A percentile compares a stretch with the other conserved stretches of the same genome.
Evolutionary conservation across 2,888 invertebrate species (phyloP).

Genomic region (Dolichomitus sp.): DNA sequence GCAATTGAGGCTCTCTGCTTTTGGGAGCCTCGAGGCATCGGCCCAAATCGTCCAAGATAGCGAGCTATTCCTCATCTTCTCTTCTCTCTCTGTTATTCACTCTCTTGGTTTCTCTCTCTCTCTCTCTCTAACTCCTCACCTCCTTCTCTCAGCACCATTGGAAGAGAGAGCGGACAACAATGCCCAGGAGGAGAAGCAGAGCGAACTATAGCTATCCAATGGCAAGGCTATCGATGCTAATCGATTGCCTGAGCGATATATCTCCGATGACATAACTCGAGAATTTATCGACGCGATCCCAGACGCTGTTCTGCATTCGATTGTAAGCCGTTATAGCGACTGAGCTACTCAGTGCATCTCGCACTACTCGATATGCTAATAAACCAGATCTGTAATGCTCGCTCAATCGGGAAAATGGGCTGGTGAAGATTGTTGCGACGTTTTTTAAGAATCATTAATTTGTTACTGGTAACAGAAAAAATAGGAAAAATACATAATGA

Average conservation of each 20-base stretch:
- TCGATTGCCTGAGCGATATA: constrained; percentile 80
- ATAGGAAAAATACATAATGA: no score
- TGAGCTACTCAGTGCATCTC: constrained; percentile 15
- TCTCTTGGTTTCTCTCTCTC: neutral
- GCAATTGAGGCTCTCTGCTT: constrained; percentile 47
- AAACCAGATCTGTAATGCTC: constrained; percentile 57
- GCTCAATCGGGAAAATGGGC: neutral
- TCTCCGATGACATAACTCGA: constrained; percentile 81
- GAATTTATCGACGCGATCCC: constrained; percentile 81
- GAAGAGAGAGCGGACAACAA: constrained; percentile 57
- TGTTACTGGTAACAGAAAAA: neutral
- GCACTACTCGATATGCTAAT: constrained; percentile 77
- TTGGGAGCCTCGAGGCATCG: constrained; percentile 44
- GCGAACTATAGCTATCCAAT: constrained; percentile 68
- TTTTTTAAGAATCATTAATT: neutral
- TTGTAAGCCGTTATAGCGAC: constrained; percentile 12
- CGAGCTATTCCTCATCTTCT: constrained; percentile 64
- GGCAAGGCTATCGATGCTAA: constrained; percentile 82
- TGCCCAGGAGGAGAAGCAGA: constrained; percentile 51
- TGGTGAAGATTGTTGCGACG: neutral
- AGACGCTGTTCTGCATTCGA: constrained; percentile 65
- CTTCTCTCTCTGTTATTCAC: constrained; percentile 31
- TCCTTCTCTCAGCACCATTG: constrained; percentile 37
- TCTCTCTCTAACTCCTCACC: constrained; percentile 10
- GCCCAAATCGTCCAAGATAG: constrained; percentile 57